A percentile compares a stretch with the other conserved stretches of the same genome.
These are phyloP conservation scores for Leptopterna dolabrata DNA, from an alignment of 2,888 invertebrate species.

Conservation along the genomic window DNA sequence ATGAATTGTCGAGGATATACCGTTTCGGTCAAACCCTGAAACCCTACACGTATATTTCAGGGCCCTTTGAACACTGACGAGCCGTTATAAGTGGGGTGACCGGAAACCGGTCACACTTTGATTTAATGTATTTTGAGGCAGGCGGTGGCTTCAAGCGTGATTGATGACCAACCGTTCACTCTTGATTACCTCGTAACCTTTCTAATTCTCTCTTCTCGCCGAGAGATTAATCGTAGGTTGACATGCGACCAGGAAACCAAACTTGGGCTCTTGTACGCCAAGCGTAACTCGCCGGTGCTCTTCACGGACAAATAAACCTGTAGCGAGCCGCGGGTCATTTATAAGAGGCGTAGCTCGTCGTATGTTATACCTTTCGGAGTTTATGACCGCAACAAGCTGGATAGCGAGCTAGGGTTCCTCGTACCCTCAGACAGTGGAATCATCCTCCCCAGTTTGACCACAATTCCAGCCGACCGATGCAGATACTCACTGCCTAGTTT, in stretches of 20 bases:
- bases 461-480: no score
- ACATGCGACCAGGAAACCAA: constrained; percentile 27
- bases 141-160: background rate
- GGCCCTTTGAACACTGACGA: background rate
- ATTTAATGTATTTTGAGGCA: constrained; percentile 25
- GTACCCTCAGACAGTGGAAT: no score
- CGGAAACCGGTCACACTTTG: constrained; percentile 7
- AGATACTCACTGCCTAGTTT: no score
- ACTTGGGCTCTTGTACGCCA: background rate
- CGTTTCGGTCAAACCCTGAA: background rate
- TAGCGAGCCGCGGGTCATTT: no score
- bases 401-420: no score
- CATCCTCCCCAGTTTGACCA: no score
- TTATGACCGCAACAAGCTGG: no score
- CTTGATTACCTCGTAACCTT: constrained; percentile 51
- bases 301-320: no score
- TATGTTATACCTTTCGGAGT: no score
- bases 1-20: no score
- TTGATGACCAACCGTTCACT: constrained; percentile 45
- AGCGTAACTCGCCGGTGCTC: background rate
- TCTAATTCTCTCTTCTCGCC: constrained; percentile 39
- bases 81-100: background rate
- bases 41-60: background rate
- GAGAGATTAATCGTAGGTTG: constrained; percentile 40
- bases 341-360: no score